Evolutionary conservation across 2,797 vertebrate species (phyloP).

Genomic region (Chelon labrosus): DNA sequence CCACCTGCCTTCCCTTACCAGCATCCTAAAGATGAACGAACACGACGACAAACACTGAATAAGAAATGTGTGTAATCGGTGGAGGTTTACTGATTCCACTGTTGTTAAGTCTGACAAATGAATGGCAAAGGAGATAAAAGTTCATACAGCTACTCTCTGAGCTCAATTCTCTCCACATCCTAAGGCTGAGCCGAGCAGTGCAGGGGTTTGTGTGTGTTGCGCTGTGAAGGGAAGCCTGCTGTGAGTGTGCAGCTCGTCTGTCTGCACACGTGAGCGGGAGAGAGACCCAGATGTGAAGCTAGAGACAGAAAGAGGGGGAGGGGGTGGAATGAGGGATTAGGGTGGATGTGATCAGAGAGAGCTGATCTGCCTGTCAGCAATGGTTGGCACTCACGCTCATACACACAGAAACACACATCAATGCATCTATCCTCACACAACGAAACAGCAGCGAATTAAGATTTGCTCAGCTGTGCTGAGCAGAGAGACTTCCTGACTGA

Average conservation of each 20-base stretch:
- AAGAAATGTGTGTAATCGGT: background rate
- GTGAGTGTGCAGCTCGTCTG: slow-evolving; percentile 77
- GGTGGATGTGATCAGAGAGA: slow-evolving; percentile 75
- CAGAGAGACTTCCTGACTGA: slow-evolving; percentile 25
- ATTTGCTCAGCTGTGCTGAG: slow-evolving; percentile 59
- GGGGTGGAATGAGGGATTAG: slow-evolving; percentile 62
- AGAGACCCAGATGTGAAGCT: slow-evolving; percentile 81
- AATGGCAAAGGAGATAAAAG: slow-evolving; percentile 31
- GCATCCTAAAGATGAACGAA: slow-evolving; percentile 28
- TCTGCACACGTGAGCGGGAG: slow-evolving; percentile 81
- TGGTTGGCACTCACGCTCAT: slow-evolving; percentile 37
- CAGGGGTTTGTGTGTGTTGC: slow-evolving; percentile 49
- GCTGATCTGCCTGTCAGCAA: slow-evolving; percentile 76
- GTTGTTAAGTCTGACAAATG: background rate
- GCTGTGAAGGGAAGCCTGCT: slow-evolving; percentile 73
- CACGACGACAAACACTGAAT: slow-evolving; percentile 5
- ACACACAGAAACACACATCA: slow-evolving; percentile 11
- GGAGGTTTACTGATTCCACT: slow-evolving; percentile 4
- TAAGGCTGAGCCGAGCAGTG: slow-evolving; percentile 46
- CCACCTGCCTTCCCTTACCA: slow-evolving; percentile 40
- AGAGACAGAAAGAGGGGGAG: slow-evolving; percentile 52
- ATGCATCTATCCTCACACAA: slow-evolving; percentile 36
- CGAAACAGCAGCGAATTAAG: slow-evolving; percentile 46
- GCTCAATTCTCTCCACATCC: slow-evolving; percentile 37
- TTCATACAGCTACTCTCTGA: slow-evolving; percentile 44